Percentiles rank a stretch among this genome's conserved stretches.
phyloP scores from a whole-genome alignment of 2,797 vertebrate species.

The Decapterus maruadsi region DNA sequence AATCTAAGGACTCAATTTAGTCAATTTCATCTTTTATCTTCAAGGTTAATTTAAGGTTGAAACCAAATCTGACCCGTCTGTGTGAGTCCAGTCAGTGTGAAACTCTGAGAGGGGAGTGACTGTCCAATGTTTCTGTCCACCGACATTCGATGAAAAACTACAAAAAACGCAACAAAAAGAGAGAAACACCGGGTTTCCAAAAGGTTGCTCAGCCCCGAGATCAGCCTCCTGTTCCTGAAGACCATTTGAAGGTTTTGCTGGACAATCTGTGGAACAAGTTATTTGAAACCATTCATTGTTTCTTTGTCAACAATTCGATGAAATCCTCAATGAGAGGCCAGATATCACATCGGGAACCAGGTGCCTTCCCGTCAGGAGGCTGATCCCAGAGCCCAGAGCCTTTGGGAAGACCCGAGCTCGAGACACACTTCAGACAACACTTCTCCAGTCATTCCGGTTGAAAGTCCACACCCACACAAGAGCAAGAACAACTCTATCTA shows the following conservation, averaged over 20 bases:
- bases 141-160: conserved; percentile 26
- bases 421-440: conserved; percentile 43
- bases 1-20: neutral
- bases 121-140: conserved; percentile 4
- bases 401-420: conserved; percentile 41
- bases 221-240: conserved; percentile 21
- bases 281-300: too few species aligned
- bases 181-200: conserved; percentile 39
- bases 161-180: conserved; percentile 35
- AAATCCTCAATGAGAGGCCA: neutral
- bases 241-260: neutral
- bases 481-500: conserved; percentile 69
- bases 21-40: neutral
- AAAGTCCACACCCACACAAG: conserved; percentile 63
- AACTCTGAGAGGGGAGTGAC: conserved; percentile 10
- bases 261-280: too few species aligned
- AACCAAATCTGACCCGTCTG: conserved; percentile 10
- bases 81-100: conserved; percentile 44
- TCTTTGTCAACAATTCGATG: neutral
- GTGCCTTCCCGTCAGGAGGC: neutral
- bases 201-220: neutral
- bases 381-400: conserved; percentile 37
- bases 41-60: neutral
- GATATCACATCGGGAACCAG: neutral
- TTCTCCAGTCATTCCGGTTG: conserved; percentile 52